Percentiles rank a stretch among this genome's conserved stretches.
phyloP scores from a whole-genome alignment of 1,140 invertebrate species.

The Pogonomyrmex barbatus region DNA sequence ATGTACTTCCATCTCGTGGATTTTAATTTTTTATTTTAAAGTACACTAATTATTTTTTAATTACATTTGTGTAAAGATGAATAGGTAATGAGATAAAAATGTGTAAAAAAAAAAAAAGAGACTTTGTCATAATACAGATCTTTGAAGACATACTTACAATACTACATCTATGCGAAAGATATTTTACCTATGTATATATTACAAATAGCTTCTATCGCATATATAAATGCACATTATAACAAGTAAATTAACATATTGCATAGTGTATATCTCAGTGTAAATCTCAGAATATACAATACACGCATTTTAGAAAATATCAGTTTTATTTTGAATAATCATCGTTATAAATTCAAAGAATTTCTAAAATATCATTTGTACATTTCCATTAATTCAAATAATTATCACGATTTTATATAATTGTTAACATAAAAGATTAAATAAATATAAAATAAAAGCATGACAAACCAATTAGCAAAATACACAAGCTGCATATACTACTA shows the following conservation, averaged over 20 bases:
- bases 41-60: neutral
- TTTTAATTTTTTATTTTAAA: conserved; percentile 3
- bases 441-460: neutral
- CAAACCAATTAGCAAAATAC: neutral
- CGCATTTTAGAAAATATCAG: neutral
- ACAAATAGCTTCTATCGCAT: neutral
- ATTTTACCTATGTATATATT: neutral
- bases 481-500: neutral
- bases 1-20: conserved; percentile 37
- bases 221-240: neutral
- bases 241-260: no score
- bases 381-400: conserved; percentile 3
- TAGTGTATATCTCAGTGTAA: neutral
- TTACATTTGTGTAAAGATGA: neutral
- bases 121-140: neutral
- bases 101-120: conserved; percentile 6
- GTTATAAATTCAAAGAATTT: neutral
- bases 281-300: conserved; percentile 6
- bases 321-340: neutral
- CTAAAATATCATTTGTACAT: neutral
- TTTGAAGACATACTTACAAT: conserved; percentile 5
- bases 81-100: neutral
- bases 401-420: neutral
- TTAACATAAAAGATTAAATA: neutral
- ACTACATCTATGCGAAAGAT: neutral